Conservation (phyloP, 1,140 invertebrate genomes). For the Ips typographus region DNA sequence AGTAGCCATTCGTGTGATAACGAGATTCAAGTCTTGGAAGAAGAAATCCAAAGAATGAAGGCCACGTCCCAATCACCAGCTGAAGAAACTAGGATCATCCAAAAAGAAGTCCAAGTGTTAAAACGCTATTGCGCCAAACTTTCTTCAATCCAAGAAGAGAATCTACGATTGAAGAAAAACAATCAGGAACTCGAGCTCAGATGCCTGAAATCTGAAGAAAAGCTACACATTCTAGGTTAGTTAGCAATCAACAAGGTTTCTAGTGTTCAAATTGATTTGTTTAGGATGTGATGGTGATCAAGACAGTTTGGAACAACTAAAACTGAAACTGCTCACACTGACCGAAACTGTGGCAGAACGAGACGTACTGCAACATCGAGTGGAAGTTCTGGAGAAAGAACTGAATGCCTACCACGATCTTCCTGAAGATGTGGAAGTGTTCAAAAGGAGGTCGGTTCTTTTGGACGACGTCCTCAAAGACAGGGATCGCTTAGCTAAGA, state of each 20-base stretch:
- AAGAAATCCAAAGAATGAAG: slow-evolving; percentile 40
- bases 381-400: slow-evolving; percentile 40
- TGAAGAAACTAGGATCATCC: slow-evolving; percentile 39
- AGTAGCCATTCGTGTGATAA: slow-evolving; percentile 20
- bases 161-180: slow-evolving; percentile 32
- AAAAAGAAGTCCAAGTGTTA: slow-evolving; percentile 43
- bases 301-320: slow-evolving; percentile 13
- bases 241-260: background rate
- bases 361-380: slow-evolving; percentile 35
- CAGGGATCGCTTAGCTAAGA: slow-evolving; percentile 32
- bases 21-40: slow-evolving; percentile 40
- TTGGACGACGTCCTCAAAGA: slow-evolving; percentile 38
- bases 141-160: slow-evolving; percentile 43
- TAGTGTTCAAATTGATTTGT: background rate
- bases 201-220: slow-evolving; percentile 19
- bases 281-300: slow-evolving; percentile 13
- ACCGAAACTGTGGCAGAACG: slow-evolving; percentile 39
- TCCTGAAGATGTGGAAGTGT: slow-evolving; percentile 41
- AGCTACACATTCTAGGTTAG: slow-evolving; percentile 15
- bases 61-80: slow-evolving; percentile 26
- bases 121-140: slow-evolving; percentile 44
- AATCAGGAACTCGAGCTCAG: slow-evolving; percentile 21
- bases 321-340: slow-evolving; percentile 33
- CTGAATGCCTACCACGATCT: slow-evolving; percentile 35
- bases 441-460: slow-evolving; percentile 34